A percentile compares a stretch with the other conserved stretches of the same genome.
These are phyloP conservation scores for Euproctis similis DNA, from an alignment of 2,888 invertebrate species.

Conservation along the genomic window DNA sequence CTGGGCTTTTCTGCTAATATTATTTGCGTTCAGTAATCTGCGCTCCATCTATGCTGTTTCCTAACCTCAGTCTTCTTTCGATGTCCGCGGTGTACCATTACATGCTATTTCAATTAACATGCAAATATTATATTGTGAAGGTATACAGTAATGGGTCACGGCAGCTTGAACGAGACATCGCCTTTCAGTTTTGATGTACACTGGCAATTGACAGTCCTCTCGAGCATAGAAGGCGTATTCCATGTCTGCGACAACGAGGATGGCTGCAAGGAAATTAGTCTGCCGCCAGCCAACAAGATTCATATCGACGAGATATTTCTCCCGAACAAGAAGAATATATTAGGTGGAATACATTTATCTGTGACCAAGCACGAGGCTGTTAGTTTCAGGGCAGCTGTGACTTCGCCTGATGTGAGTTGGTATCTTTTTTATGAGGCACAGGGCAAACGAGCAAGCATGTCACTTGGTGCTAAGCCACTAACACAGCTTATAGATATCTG, in stretches of 20 bases:
- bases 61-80: too few relatives aligned
- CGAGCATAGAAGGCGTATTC: constrained; percentile 38
- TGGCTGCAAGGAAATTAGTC: constrained; percentile 32
- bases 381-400: constrained; percentile 48
- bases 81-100: too few relatives aligned
- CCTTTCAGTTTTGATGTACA: constrained; percentile 32
- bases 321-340: constrained; percentile 57
- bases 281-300: constrained; percentile 38
- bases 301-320: constrained; percentile 56
- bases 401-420: constrained; percentile 42
- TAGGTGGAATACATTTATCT: constrained; percentile 49
- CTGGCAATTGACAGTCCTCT: constrained; percentile 55
- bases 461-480: too few relatives aligned
- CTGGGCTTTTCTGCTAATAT: too few relatives aligned
- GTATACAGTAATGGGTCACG: constrained; percentile 56
- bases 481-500: too few relatives aligned
- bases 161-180: constrained; percentile 27
- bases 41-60: too few relatives aligned
- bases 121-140: constrained; percentile 27
- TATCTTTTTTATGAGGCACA: background rate
- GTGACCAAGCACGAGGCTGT: constrained; percentile 46
- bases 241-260: constrained; percentile 55
- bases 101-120: background rate
- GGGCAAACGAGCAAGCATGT: too few relatives aligned
- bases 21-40: too few relatives aligned